These are phyloP conservation scores for Leucozona laternaria DNA, from an alignment of 2,888 invertebrate genomes.

Conservation along the genomic window DNA sequence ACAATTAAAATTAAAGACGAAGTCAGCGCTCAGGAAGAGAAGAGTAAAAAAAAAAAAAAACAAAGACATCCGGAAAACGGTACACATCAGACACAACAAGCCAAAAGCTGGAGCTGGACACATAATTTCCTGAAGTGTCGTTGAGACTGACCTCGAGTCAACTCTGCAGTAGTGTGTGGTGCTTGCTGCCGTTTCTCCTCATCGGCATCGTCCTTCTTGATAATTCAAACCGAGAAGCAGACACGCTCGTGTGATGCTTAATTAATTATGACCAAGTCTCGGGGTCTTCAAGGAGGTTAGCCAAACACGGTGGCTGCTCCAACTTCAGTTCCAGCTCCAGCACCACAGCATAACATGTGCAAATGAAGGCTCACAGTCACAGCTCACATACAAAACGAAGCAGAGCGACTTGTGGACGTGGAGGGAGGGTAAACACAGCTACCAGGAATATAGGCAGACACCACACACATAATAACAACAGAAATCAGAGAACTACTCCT, in stretches of 20 bases:
- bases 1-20: slow-evolving; percentile 73
- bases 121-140: slow-evolving; percentile 66
- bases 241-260: slow-evolving; percentile 72
- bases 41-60: background rate
- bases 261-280: slow-evolving; percentile 73
- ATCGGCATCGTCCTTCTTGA: background rate
- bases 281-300: slow-evolving; percentile 63
- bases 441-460: slow-evolving; percentile 53
- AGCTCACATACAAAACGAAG: background rate
- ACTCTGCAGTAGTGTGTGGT: slow-evolving; percentile 19
- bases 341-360: slow-evolving; percentile 55
- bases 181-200: background rate
- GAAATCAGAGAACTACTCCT: slow-evolving; percentile 68
- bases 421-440: slow-evolving; percentile 33
- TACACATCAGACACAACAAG: slow-evolving; percentile 48
- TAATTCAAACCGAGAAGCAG: slow-evolving; percentile 57
- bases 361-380: slow-evolving; percentile 60
- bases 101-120: slow-evolving; percentile 68
- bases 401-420: slow-evolving; percentile 16
- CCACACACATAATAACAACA: slow-evolving; percentile 55
- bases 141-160: slow-evolving; percentile 63
- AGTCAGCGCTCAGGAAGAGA: background rate
- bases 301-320: slow-evolving; percentile 48
- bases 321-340: slow-evolving; percentile 3
- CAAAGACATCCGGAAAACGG: slow-evolving; percentile 44